Conservation (phyloP, 2,113 vertebrate genomes). For the Helogale parvula region DNA sequence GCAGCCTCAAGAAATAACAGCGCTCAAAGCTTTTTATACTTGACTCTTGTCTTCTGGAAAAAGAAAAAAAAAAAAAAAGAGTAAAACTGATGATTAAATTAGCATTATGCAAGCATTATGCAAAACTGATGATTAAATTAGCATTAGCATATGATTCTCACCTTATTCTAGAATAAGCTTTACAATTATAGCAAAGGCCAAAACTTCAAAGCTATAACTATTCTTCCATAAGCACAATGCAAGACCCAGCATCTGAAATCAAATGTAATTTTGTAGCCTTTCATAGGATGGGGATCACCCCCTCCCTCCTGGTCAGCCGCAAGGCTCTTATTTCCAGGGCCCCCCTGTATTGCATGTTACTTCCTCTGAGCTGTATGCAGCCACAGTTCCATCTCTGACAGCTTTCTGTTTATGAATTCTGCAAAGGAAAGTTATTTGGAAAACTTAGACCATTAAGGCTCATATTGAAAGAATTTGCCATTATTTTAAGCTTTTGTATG, state of each 20-base stretch:
- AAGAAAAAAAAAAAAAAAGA: background rate
- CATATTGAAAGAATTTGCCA: background rate
- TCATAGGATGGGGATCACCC: no score
- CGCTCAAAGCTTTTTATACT: background rate
- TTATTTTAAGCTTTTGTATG: background rate
- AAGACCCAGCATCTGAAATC: background rate
- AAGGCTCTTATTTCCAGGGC: no score
- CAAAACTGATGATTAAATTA: background rate
- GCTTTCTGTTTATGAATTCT: background rate
- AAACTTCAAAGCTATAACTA: background rate
- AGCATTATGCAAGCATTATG: background rate
- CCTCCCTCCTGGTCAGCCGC: background rate
- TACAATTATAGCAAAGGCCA: background rate
- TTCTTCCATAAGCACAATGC: background rate
- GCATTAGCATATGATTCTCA: background rate
- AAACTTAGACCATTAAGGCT: background rate
- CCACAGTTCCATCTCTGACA: background rate
- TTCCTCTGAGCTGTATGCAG: background rate
- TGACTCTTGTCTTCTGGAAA: background rate
- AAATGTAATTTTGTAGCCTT: background rate
- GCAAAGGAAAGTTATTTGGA: conserved; percentile 32
- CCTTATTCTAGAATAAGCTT: background rate
- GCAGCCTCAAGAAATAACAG: background rate
- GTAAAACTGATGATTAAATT: background rate
- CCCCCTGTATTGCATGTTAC: rapidly evolving